A percentile compares a stretch with the other conserved stretches of the same genome.
These are phyloP conservation scores for Ashinkailepas kermadecensis DNA, from an alignment of 2,888 invertebrate species.

Conservation along the genomic window DNA sequence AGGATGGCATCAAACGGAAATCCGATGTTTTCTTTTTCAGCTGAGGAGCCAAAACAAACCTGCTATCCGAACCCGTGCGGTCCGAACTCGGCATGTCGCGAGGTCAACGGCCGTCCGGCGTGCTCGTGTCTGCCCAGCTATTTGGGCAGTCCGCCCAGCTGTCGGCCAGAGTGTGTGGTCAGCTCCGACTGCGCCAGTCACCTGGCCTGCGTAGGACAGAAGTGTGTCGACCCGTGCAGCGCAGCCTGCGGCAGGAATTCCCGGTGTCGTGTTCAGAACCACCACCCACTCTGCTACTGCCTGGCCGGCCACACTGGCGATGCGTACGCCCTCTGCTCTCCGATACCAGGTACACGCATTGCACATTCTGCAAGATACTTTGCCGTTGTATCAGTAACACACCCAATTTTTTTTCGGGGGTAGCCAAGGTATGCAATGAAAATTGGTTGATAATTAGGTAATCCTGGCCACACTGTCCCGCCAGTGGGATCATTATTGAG, in stretches of 20 bases:
- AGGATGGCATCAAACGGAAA: too few species aligned
- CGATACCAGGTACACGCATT: neutral
- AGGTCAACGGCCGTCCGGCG: constrained; percentile 64
- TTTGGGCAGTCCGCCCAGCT: constrained; percentile 63
- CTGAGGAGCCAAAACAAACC: neutral
- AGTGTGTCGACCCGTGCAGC: constrained; percentile 69
- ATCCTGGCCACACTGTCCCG: too few species aligned
- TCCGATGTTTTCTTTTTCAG: neutral
- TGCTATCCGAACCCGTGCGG: constrained; percentile 46
- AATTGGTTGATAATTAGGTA: too few species aligned
- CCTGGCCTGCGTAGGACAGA: constrained; percentile 70
- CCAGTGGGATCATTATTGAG: too few species aligned
- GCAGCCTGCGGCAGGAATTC: constrained; percentile 54
- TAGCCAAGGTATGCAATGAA: too few species aligned
- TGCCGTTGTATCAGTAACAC: too few species aligned
- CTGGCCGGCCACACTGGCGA: constrained; percentile 64
- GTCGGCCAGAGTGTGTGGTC: constrained; percentile 75
- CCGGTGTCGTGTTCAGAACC: constrained; percentile 64
- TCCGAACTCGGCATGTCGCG: constrained; percentile 69
- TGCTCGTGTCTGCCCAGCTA: constrained; percentile 74
- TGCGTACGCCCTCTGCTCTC: constrained; percentile 61
- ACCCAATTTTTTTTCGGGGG: too few species aligned
- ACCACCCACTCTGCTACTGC: constrained; percentile 73
- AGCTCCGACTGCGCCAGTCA: constrained; percentile 75
- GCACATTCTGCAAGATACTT: too few species aligned